A percentile compares a stretch with the other conserved stretches of the same genome.
Evolutionary conservation across 2,888 invertebrate genomes (phyloP).

Genomic region (Drosophila ochracea): DNA sequence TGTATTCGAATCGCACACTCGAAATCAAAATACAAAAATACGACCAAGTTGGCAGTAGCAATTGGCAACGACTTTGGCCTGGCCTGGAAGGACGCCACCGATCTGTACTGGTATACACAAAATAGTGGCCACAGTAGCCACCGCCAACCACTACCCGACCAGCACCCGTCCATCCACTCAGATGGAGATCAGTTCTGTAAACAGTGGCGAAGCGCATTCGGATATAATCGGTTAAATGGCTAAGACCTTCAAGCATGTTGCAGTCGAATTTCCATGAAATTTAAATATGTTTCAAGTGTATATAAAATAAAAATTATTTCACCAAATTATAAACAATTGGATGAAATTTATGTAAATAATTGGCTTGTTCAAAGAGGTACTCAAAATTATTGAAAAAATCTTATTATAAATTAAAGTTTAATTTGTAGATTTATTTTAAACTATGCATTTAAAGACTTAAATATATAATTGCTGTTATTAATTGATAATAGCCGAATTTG

Average conservation of each 20-base stretch:
- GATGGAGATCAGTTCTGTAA: constrained; percentile 61
- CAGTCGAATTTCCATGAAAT: background rate
- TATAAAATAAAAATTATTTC: background rate
- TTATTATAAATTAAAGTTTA: background rate
- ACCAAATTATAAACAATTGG: background rate
- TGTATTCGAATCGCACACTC: constrained; percentile 73
- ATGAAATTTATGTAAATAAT: background rate
- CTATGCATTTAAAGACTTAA: background rate
- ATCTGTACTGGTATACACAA: constrained; percentile 20
- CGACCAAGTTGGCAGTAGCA: constrained; percentile 59
- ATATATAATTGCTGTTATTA: background rate
- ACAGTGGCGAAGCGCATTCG: constrained; percentile 27
- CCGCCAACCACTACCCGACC: constrained; percentile 2
- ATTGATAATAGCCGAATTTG: background rate
- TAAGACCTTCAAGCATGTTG: background rate
- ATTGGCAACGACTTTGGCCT: constrained; percentile 47
- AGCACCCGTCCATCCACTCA: constrained; percentile 30
- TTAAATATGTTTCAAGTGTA: background rate
- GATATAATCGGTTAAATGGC: constrained; percentile 1
- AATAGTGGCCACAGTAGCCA: constrained; percentile 6
- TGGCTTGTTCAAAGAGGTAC: background rate
- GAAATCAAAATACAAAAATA: constrained; percentile 59
- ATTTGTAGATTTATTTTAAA: background rate
- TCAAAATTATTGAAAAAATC: background rate
- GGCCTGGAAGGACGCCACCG: constrained; percentile 39